Base-by-base conservation (phyloP, 2,113 vertebrate genomes). In the Amblyopsis rosae region DNA sequence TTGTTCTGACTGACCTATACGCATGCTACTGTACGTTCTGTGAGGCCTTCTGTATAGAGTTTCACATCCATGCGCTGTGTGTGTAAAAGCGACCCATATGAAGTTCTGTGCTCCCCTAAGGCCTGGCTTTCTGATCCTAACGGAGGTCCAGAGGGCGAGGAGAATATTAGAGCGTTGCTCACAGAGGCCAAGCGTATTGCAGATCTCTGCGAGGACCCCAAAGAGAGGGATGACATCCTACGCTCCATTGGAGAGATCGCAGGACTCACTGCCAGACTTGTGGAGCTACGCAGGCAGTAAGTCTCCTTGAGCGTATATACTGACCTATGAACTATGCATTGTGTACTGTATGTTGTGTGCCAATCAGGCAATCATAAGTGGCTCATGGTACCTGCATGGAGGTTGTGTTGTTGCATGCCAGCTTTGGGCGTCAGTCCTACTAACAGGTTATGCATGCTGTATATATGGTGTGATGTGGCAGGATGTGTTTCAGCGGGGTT, bases 101-200 rank as follows among this genome's bases (percentile, higher is more conserved):
- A 47, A 41, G 56, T 77, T 17, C 9, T 75, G 62, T 78, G 12
- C 33, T 12, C 55, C 69, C 6, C 63, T 58, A 48, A 99, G 98
- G 95, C 95, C 16, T 99, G 98, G 97, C 94, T 99, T 62, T 96
- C 96, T 15, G 96, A 99, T 90, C 96, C 97, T 54, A 92, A 99
- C 15, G 96, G 95, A 0, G 95, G 96, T 62, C 95, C 93, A 0
- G 98, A 99, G 88, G 96, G 97, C 67, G 96, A 98, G 82, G 98
- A 99, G 74, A 95, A 96, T 67, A 95, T 99, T 81, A 87, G 95
- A 67, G 95, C 93, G 0, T 92, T 98, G 67, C 91, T 99, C 71
- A 86, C 93, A 6, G 97, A 99, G 86, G 97, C 98, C 65, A 94
- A 96, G 75, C 96, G 95, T 80, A 96, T 99, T 4, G 97, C 97